Evolutionary conservation across 23 tunicate species (phyloP), one percentile per base, ranked within the genome.

Genomic region (Trididemnum clinides): DNA sequence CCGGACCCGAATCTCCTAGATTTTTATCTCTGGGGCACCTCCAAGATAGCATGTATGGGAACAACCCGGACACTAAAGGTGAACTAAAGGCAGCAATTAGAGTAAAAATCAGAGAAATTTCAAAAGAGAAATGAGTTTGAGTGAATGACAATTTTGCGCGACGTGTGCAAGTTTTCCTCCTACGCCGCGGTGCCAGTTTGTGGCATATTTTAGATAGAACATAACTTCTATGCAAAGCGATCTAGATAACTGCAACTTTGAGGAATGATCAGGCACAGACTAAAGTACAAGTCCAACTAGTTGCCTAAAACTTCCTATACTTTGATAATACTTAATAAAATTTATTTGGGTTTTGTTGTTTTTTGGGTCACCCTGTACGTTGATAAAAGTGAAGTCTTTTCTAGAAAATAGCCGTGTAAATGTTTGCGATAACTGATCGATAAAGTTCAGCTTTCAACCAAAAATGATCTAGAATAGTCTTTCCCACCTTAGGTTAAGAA

Each of bases 221-320:
- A 63, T 63, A 25, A 63, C 70, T 63, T 63, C n/a, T 63, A n/a
- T 63, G 70, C 28, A 63, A 63, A 63, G 70, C 28, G 70, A 10
- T 22, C 70, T n/a, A 63, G 70, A 10, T 44, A 44, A 44, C 54
- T 15, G 54, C 10, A 15, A 44, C 54, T 44, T 44, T 44, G 10
- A 44, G 54, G 54, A 7, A 44, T 44, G 15, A 44, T 44, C 54
- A 44, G 10, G 15, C 54, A 44, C 54, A 44, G 54, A 44, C 54
- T 7, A 44, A 44, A 44, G 54, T 44, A 7, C 54, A 44, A 44
- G 54, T 44, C n/a, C n/a, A n/a, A n/a, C n/a, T n/a, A n/a, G n/a
- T n/a, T n/a, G n/a, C n/a, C n/a, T n/a, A n/a, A n/a, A n/a, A n/a
- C n/a, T n/a, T n/a, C n/a, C n/a, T n/a, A n/a, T n/a, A n/a, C n/a